Conservation (phyloP, 2,888 invertebrate species). For the Drosophila testacea region DNA sequence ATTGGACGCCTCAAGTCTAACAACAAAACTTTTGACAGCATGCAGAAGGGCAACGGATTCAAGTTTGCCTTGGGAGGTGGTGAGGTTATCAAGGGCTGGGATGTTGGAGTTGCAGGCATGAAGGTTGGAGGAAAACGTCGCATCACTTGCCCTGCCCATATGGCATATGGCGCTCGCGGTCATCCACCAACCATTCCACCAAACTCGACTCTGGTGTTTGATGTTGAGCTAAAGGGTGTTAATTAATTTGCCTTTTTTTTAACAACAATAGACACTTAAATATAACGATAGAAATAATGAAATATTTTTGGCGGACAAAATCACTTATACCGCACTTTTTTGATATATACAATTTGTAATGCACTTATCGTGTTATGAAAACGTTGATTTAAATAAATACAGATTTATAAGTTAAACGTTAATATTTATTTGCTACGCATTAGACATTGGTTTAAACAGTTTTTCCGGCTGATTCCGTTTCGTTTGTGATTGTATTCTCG, state of each 20-base stretch:
- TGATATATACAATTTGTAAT: slow-evolving; percentile 23
- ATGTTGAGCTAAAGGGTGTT: slow-evolving; percentile 94
- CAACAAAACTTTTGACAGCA: slow-evolving; percentile 94
- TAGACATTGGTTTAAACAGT: slow-evolving; percentile 12
- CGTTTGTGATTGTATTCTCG: background rate
- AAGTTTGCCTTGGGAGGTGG: slow-evolving; percentile 93
- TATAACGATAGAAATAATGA: slow-evolving; percentile 32
- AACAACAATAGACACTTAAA: slow-evolving; percentile 32
- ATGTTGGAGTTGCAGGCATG: slow-evolving; percentile 95
- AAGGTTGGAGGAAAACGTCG: slow-evolving; percentile 96
- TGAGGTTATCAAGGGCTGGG: slow-evolving; percentile 97
- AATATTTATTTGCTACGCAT: slow-evolving; percentile 17
- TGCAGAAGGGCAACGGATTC: slow-evolving; percentile 91
- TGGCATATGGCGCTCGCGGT: slow-evolving; percentile 93
- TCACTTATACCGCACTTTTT: slow-evolving; percentile 15
- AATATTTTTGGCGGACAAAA: slow-evolving; percentile 14
- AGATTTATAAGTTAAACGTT: slow-evolving; percentile 24
- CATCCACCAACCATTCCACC: slow-evolving; percentile 94
- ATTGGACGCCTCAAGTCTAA: slow-evolving; percentile 92
- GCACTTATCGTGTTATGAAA: slow-evolving; percentile 25
- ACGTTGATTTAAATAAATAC: slow-evolving; percentile 57
- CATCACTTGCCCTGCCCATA: slow-evolving; percentile 92
- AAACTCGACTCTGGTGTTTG: slow-evolving; percentile 94
- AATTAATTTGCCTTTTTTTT: slow-evolving; percentile 60
- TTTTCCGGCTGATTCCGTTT: background rate